A percentile compares a stretch with the other conserved stretches of the same genome.
These are phyloP conservation scores for Ariolimax columbianus DNA, from an alignment of 2,888 invertebrate species.

Conservation along the genomic window DNA sequence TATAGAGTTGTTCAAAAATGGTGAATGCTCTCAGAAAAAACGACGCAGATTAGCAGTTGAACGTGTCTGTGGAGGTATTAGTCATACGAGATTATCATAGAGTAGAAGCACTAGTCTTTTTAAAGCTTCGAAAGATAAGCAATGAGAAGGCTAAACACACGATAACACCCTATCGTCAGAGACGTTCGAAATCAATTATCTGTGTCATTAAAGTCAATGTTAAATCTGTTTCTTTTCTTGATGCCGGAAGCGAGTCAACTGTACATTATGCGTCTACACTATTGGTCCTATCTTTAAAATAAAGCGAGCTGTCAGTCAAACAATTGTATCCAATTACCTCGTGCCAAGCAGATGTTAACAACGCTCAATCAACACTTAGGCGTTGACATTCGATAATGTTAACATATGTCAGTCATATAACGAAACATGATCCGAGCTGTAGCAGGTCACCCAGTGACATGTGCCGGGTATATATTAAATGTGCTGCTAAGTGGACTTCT, in stretches of 20 bases:
- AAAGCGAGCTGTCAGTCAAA: constrained; percentile 30
- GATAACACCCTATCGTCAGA: not conserved
- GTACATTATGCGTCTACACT: not conserved
- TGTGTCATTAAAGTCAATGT: not conserved
- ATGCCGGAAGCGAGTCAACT: constrained; percentile 12
- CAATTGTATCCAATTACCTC: constrained; percentile 35
- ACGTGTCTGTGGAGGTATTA: too few relatives aligned
- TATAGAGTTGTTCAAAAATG: too few relatives aligned
- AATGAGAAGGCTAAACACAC: not conserved
- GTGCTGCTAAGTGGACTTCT: too few relatives aligned
- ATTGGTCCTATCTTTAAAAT: constrained; percentile 20
- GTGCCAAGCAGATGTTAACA: constrained; percentile 31
- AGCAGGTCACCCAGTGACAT: not conserved
- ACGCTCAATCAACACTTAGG: constrained; percentile 19
- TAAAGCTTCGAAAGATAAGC: not conserved
- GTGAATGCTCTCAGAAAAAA: too few relatives aligned
- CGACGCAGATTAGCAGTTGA: too few relatives aligned
- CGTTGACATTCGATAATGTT: constrained; percentile 25
- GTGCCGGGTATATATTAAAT: too few relatives aligned
- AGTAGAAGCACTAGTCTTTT: too few relatives aligned
- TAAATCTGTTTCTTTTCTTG: not conserved
- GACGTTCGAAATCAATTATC: not conserved
- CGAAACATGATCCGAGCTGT: not conserved
- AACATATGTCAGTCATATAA: constrained; percentile 17
- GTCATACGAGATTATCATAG: too few relatives aligned